Conservation (phyloP, 1,140 invertebrate genomes). For the Marisa cornuarietis region DNA sequence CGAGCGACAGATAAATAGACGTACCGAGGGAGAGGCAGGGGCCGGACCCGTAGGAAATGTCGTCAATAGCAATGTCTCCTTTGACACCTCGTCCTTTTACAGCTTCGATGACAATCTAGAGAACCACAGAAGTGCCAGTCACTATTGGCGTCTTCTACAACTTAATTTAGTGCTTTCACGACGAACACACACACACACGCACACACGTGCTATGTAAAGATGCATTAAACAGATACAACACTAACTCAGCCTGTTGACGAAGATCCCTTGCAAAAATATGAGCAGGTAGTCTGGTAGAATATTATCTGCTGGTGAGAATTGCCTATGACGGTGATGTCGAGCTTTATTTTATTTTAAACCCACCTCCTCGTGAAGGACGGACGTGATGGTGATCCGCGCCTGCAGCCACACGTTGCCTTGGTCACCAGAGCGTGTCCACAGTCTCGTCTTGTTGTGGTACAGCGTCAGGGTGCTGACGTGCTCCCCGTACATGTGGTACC, state of each 20-base stretch:
- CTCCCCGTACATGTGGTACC: constrained; percentile 63
- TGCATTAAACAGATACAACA: too few relatives aligned
- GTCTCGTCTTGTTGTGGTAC: constrained; percentile 46
- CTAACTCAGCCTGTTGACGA: too few relatives aligned
- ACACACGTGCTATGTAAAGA: too few relatives aligned
- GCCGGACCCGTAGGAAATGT: constrained; percentile 67
- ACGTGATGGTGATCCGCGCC: constrained; percentile 29
- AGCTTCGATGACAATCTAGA: constrained; percentile 31
- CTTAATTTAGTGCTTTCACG: too few relatives aligned
- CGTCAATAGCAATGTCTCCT: constrained; percentile 63
- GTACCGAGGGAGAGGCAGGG: constrained; percentile 18
- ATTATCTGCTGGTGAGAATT: too few relatives aligned
- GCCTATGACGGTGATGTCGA: too few relatives aligned
- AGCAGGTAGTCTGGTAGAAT: too few relatives aligned
- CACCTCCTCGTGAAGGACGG: too few relatives aligned
- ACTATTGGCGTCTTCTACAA: too few relatives aligned
- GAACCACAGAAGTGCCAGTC: background rate
- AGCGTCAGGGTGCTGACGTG: constrained; percentile 60
- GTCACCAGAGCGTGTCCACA: constrained; percentile 47
- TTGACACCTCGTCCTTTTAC: constrained; percentile 33
- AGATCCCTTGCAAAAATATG: too few relatives aligned
- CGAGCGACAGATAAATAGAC: background rate
- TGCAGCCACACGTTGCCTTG: constrained; percentile 57
- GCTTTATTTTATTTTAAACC: too few relatives aligned
- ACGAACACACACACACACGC: too few relatives aligned